phyloP scores from a whole-genome alignment of 2,797 vertebrate genomes.

The Gallirallus australis region DNA sequence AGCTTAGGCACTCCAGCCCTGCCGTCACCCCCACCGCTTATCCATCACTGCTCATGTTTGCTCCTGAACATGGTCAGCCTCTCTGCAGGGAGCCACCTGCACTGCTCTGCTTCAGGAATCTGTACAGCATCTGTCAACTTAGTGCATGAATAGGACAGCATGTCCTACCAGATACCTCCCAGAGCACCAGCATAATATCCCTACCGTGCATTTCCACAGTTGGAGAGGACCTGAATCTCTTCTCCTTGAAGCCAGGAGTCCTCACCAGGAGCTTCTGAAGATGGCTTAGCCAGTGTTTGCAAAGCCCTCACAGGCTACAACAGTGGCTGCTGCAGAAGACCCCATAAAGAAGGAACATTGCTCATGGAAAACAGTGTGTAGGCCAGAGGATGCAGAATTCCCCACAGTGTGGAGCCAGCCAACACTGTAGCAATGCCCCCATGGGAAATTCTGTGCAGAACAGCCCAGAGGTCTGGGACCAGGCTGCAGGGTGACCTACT shows the following conservation, averaged over 20 bases:
- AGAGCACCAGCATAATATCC: neutral
- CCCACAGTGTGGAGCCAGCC: neutral
- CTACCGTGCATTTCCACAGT: neutral
- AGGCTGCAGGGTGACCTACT: neutral
- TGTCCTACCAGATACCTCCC: neutral
- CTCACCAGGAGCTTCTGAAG: neutral
- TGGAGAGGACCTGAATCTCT: neutral
- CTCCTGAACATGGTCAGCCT: neutral
- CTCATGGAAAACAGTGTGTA: fast-evolving
- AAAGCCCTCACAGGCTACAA: neutral
- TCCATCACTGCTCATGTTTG: fast-evolving
- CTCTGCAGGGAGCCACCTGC: neutral
- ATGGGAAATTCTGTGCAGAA: neutral
- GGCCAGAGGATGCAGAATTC: neutral
- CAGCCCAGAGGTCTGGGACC: neutral
- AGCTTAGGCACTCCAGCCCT: neutral
- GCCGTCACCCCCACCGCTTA: neutral
- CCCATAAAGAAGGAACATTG: neutral
- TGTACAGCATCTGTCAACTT: neutral
- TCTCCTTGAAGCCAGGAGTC: neutral
- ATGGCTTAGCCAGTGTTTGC: neutral
- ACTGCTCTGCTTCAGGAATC: neutral
- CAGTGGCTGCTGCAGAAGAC: neutral
- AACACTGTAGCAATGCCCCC: neutral
- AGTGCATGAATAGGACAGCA: neutral